Base-by-base conservation (phyloP, 2,888 invertebrate species). In the Ceraclea dissimilis region DNA sequence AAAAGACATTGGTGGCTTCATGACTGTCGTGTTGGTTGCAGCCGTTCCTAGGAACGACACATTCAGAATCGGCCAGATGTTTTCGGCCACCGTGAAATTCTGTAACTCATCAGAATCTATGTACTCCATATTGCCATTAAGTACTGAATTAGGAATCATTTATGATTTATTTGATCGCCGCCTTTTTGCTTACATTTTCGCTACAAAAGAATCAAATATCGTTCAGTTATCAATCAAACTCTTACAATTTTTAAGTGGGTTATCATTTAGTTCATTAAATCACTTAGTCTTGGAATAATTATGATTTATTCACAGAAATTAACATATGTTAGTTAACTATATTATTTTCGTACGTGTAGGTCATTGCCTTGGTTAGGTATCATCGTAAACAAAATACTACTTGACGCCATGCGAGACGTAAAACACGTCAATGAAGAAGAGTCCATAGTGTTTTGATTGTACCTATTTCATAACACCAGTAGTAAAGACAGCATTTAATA, bases 1-100 rank as follows among this genome's bases (percentile, higher is more conserved):
- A 61, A 57, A 47, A 72, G 59, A 50, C 59, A 61, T 57, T 8
- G 56, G 11, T 2, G 57, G 57, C 13, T 47, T 20, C 11, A 48
- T 34, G 21, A 54, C 16, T 22, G 61, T 57, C 4, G 56, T 18
- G 39, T 59, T 57, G 20, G 56, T 44, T 6, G 33, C n/a, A 2
- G 44, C 18, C 5, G 56, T 43, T 8, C 51, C 52, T n/a, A 55
- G 31, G 54, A 51, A 58, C 1, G 54, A 54, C 5, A 50, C 39
- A 34, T 54, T 58, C 19, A 54, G n/a, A 6, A 53, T 49, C 17
- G 55, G 47, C 57, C 52, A 56, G n/a, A 54, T 5, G 16, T 19
- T 51, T 18, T 54, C 54, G 2, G 43, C 31, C 22, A 26, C 54
- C 2, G 56, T 39, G 22, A 50, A 31, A 51, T 54, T 57, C 18